These are phyloP conservation scores for Nixonia krombeini DNA, from an alignment of 1,140 invertebrate genomes.

Conservation along the genomic window DNA sequence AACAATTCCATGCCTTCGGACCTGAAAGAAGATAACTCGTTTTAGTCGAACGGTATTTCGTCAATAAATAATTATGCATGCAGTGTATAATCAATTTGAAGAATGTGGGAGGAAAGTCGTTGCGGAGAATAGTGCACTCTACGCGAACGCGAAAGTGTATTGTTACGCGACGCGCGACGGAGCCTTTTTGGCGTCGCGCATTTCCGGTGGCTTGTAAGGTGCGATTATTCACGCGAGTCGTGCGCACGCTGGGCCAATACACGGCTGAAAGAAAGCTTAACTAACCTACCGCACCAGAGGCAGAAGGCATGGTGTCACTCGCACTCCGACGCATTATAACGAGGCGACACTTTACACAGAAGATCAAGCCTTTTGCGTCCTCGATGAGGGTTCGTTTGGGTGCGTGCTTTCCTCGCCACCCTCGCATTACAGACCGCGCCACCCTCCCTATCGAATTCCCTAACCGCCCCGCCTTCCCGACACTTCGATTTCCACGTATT, in stretches of 20 bases:
- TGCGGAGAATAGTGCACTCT: too few relatives aligned
- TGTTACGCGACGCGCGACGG: conserved; percentile 10
- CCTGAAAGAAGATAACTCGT: too few relatives aligned
- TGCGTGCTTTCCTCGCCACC: conserved; percentile 3
- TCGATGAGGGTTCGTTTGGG: conserved; percentile 9
- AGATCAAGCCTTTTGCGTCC: conserved; percentile 4
- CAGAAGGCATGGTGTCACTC: conserved; percentile 41
- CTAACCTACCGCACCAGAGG: conserved; percentile 55
- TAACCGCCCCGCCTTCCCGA: too few relatives aligned
- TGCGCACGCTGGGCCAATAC: conserved; percentile 10
- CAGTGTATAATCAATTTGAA: too few relatives aligned
- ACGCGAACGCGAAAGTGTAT: too few relatives aligned
- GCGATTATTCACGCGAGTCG: conserved; percentile 56
- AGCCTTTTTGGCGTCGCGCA: not conserved
- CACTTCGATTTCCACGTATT: too few relatives aligned
- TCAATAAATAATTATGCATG: too few relatives aligned
- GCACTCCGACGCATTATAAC: conserved; percentile 45
- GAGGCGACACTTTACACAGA: conserved; percentile 32
- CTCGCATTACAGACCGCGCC: not conserved
- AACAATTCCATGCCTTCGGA: conserved; percentile 19
- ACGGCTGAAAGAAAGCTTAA: conserved; percentile 54
- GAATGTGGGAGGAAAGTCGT: too few relatives aligned
- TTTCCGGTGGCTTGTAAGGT: not conserved
- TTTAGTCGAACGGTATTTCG: too few relatives aligned
- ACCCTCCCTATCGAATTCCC: too few relatives aligned